Conservation (phyloP, 2,797 vertebrate genomes). For the Halcyon badia region DNA sequence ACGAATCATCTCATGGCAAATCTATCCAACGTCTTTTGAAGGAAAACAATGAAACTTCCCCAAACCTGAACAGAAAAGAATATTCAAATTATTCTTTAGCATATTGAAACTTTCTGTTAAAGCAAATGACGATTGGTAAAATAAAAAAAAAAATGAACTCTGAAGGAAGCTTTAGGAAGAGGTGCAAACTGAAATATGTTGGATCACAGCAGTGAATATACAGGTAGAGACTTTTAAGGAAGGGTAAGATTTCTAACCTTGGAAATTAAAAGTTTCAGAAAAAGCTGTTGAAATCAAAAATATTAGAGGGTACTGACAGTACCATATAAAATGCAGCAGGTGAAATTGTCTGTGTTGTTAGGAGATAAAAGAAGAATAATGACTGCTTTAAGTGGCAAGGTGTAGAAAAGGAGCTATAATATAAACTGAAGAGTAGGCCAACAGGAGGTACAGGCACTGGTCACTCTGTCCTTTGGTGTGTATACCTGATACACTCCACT, state of each 20-base stretch:
- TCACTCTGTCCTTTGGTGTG: not conserved
- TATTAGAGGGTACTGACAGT: conserved; percentile 23
- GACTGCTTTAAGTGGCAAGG: conserved; percentile 11
- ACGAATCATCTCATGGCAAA: not conserved
- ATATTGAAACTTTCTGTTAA: not conserved
- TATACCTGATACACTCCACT: not conserved
- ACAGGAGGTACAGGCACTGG: not conserved
- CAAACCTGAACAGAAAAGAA: not conserved
- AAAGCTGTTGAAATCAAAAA: conserved; percentile 56
- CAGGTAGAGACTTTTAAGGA: conserved; percentile 2
- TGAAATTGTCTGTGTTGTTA: conserved; percentile 46
- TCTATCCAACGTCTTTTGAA: not conserved
- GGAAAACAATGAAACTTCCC: not conserved
- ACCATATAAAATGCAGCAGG: conserved; percentile 46
- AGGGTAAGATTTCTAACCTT: not conserved
- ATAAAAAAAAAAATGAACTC: not conserved
- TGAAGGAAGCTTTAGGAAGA: not conserved
- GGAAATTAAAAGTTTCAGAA: conserved; percentile 49
- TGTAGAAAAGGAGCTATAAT: not conserved
- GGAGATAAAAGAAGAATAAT: conserved; percentile 34
- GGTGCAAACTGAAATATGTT: not conserved
- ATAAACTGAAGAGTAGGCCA: not conserved
- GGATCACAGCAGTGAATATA: not conserved
- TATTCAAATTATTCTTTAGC: not conserved
- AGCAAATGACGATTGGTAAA: not conserved